These are phyloP conservation scores for Cataglyphis altisquamis DNA, from an alignment of 2,888 invertebrate species.

Conservation along the genomic window DNA sequence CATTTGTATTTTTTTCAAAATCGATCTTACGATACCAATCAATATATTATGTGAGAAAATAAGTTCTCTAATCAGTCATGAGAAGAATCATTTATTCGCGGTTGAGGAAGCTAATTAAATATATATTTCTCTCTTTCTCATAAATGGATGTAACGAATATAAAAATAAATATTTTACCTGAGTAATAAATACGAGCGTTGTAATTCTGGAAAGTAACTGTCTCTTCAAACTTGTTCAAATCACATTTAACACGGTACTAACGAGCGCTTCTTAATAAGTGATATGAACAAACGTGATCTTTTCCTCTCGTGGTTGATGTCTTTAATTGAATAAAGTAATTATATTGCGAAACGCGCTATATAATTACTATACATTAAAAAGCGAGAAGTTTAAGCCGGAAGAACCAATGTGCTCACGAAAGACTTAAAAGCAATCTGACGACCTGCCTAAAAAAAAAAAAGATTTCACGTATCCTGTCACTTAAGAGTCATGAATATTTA, in stretches of 20 bases:
- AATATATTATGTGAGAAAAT: background rate
- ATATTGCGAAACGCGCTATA: conserved; percentile 47
- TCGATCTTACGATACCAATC: background rate
- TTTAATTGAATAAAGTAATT: conserved; percentile 38
- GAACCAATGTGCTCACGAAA: conserved; percentile 5
- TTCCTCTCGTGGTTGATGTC: conserved; percentile 31
- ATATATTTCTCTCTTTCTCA: background rate
- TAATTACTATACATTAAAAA: conserved; percentile 18
- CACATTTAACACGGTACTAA: conserved; percentile 17
- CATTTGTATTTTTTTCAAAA: conserved; percentile 1
- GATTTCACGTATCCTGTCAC: conserved; percentile 68
- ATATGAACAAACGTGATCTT: conserved; percentile 52
- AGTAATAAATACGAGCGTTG: background rate
- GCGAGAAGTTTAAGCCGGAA: background rate
- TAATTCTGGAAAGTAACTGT: background rate
- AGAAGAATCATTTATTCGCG: background rate
- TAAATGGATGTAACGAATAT: background rate
- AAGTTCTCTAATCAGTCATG: background rate
- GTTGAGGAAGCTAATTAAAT: background rate
- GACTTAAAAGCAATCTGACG: conserved; percentile 25
- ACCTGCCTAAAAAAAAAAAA: background rate
- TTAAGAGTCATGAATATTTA: conserved; percentile 76
- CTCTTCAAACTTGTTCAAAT: conserved; percentile 21
- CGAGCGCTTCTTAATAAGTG: conserved; percentile 7
- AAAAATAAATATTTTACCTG: background rate